Conservation (phyloP, 2,888 invertebrate species). For the Meiosimyza decipiens region DNA sequence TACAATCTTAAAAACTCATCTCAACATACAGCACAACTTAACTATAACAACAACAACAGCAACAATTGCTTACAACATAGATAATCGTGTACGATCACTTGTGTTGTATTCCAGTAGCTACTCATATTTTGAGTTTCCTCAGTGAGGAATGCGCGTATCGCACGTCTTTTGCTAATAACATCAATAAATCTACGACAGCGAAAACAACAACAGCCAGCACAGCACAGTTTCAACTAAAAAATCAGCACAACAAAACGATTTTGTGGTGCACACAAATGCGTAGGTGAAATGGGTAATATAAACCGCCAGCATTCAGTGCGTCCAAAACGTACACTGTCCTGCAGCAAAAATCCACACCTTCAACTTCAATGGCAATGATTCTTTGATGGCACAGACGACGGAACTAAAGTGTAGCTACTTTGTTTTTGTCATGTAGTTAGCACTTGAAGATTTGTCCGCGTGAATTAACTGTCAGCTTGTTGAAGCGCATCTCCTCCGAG, state of each 20-base stretch:
- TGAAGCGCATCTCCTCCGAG: slow-evolving; percentile 39
- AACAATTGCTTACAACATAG: neutral
- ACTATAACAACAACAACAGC: neutral
- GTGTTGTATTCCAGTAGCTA: slow-evolving; percentile 41
- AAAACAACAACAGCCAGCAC: slow-evolving; percentile 42
- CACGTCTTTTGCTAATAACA: slow-evolving; percentile 63
- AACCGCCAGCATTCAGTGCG: neutral
- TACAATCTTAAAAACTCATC: slow-evolving; percentile 5
- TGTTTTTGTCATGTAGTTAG: slow-evolving; percentile 68
- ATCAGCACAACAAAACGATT: slow-evolving; percentile 36
- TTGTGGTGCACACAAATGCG: slow-evolving; percentile 25
- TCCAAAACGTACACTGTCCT: neutral
- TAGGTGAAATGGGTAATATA: slow-evolving; percentile 22
- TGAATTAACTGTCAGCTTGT: slow-evolving; percentile 66
- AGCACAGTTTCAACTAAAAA: slow-evolving; percentile 65
- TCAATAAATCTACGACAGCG: slow-evolving; percentile 57
- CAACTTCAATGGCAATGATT: neutral
- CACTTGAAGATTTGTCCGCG: slow-evolving; percentile 67
- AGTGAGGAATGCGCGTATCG: slow-evolving; percentile 38
- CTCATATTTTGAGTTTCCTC: neutral
- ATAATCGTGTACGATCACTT: slow-evolving; percentile 5
- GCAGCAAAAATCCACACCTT: slow-evolving; percentile 36
- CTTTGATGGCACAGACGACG: neutral
- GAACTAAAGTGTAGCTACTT: slow-evolving; percentile 53
- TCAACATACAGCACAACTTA: too few species aligned